Percentiles rank a stretch among this genome's conserved stretches.
Evolutionary conservation across 1,140 invertebrate species (phyloP).

Genomic region (Pogonognathellus flavescens): DNA sequence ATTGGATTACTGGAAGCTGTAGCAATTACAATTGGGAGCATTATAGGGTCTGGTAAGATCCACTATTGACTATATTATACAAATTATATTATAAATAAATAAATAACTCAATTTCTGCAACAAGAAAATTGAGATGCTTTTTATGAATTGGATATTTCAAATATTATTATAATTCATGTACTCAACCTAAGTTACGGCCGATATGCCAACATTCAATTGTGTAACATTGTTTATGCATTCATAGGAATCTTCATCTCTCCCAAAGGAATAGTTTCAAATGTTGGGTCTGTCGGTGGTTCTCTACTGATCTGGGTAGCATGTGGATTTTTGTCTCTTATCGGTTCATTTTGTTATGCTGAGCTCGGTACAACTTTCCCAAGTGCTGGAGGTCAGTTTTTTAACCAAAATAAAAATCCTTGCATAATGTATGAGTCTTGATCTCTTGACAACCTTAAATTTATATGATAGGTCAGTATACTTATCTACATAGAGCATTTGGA

Average conservation of each 20-base stretch:
- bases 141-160: no score
- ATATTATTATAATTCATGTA: no score
- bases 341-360: constrained; percentile 86
- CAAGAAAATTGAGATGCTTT: no score
- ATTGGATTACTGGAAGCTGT: constrained; percentile 1
- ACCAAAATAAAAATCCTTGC: background rate
- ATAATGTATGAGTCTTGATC: no score
- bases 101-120: no score
- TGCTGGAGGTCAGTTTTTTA: constrained; percentile 87
- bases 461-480: constrained; percentile 79
- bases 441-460: no score
- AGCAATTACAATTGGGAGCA: background rate
- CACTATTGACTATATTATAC: background rate
- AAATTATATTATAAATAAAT: background rate
- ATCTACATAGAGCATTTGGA: constrained; percentile 90
- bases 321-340: constrained; percentile 73
- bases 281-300: constrained; percentile 73
- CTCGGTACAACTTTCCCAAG: constrained; percentile 93
- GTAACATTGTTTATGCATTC: background rate
- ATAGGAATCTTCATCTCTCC: constrained; percentile 75
- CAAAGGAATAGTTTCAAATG: constrained; percentile 73
- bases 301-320: constrained; percentile 74
- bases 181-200: background rate
- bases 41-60: background rate
- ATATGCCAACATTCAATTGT: background rate